phyloP scores from a whole-genome alignment of 30 jellyfish, hydroid and myxozoan genomes.

The Nemopilema nomurai region DNA sequence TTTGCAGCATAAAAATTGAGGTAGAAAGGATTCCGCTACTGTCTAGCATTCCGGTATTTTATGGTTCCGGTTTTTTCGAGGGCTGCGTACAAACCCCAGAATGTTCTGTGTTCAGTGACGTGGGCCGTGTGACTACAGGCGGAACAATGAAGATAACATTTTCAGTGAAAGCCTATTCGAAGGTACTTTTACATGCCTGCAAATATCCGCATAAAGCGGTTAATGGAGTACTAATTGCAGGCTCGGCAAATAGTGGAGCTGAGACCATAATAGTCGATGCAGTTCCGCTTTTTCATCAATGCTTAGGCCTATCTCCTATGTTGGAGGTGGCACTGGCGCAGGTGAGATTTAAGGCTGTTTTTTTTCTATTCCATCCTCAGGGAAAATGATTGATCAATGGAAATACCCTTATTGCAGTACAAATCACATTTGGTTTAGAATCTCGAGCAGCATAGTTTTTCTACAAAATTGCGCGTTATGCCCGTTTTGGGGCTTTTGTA shows the following conservation, averaged over 20 bases:
- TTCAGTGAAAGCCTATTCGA: constrained; percentile 77
- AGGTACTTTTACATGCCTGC: constrained; percentile 83
- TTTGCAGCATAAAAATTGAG: too few relatives aligned
- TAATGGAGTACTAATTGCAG: constrained; percentile 80
- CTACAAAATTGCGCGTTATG: too few relatives aligned
- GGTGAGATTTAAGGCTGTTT: constrained; percentile 17
- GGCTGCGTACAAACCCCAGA: too few relatives aligned
- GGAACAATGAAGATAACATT: constrained; percentile 66
- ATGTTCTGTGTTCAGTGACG: too few relatives aligned
- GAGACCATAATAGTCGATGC: constrained; percentile 73
- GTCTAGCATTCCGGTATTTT: too few relatives aligned
- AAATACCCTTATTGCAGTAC: too few relatives aligned
- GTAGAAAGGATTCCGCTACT: too few relatives aligned
- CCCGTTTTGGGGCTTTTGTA: too few relatives aligned
- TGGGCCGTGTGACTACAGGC: neutral
- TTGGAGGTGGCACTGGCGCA: constrained; percentile 86
- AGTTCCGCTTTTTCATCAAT: constrained; percentile 87
- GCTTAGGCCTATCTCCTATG: constrained; percentile 96
- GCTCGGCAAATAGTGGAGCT: constrained; percentile 10
- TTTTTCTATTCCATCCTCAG: neutral
- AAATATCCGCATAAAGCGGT: constrained; percentile 94
- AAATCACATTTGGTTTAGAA: too few relatives aligned
- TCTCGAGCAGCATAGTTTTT: too few relatives aligned
- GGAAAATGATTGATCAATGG: too few relatives aligned
- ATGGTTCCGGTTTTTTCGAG: too few relatives aligned